These are phyloP conservation scores for Toxotes lorentzi DNA, from an alignment of 2,797 vertebrate genomes.

Conservation along the genomic window DNA sequence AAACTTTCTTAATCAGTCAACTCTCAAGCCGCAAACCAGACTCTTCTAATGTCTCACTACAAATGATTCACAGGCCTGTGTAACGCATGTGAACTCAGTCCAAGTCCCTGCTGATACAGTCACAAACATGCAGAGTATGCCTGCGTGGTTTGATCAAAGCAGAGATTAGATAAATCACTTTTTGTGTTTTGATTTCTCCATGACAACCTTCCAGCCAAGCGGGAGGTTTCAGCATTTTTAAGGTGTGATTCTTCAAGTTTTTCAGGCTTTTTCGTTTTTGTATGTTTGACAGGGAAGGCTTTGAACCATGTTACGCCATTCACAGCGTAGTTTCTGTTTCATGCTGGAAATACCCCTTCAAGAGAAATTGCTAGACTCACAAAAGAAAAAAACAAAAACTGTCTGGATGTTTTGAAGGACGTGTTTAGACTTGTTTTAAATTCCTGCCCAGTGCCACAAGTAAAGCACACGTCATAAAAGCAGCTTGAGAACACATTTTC, in stretches of 20 bases:
- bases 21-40: neutral
- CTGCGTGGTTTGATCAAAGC: neutral
- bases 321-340: constrained; percentile 27
- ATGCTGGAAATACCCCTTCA: neutral
- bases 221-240: neutral
- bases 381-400: accelerated
- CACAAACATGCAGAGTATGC: neutral
- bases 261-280: constrained; percentile 37
- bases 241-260: constrained; percentile 55
- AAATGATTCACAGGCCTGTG: constrained; percentile 16
- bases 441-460: neutral
- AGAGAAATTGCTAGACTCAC: neutral
- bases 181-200: neutral
- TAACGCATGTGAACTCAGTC: neutral
- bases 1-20: neutral
- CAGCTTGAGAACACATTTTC: neutral
- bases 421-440: constrained; percentile 31
- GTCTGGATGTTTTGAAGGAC: neutral
- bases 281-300: neutral
- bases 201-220: neutral
- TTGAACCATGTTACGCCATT: neutral
- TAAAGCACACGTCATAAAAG: neutral
- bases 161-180: constrained; percentile 21
- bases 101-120: neutral
- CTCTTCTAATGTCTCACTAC: neutral